Evolutionary conservation across 2,888 invertebrate species (phyloP), one percentile per base, ranked within the genome.

Genomic region (Hirudinaria manillensis): DNA sequence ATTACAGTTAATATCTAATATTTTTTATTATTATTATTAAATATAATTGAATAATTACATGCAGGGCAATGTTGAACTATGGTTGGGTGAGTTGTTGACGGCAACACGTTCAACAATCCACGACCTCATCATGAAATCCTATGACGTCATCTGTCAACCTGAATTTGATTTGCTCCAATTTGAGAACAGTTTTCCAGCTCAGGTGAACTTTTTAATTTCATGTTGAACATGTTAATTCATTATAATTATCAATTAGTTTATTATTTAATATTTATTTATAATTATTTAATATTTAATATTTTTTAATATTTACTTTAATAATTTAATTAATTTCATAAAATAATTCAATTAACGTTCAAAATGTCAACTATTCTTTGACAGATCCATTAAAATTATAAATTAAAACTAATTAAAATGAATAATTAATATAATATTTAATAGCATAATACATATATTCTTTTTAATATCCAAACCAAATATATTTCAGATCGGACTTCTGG

Each of bases 111-210:
- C 91, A 80, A 95, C 96, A 38, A 86, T 97, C 68, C 96, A 97
- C 86, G 90, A 92, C 6, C 93, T 97, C 81, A 96, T 97, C 81
- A 88, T 94, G 76, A 91, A 91, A 81, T 91, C 93, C 0, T 89
- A 91, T 80, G 87, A 90, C 0, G 89, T 91, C 83, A 90, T 96
- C 75, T 92, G 92, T 81, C 96, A 97, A 85, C 90, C 91, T 0
- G 89, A 91, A 82, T 94, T 96, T 84, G 91, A 92, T 82, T 85
- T 96, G 75, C 88, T 96, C 29, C 88, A 89, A 79, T 95, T 96
- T 85, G 88, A 96, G 75, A 93, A 94, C 81, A 93, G 93, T 87
- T 93, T 93, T 89, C 94, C 96, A 1, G 94, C 96, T 0, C 96
- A 97, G 89, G 91, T 92, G 75, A 7, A 32, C n/a, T n/a, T n/a